Conservation (phyloP, 2,113 vertebrate species). For the Chionodraco myersi region DNA sequence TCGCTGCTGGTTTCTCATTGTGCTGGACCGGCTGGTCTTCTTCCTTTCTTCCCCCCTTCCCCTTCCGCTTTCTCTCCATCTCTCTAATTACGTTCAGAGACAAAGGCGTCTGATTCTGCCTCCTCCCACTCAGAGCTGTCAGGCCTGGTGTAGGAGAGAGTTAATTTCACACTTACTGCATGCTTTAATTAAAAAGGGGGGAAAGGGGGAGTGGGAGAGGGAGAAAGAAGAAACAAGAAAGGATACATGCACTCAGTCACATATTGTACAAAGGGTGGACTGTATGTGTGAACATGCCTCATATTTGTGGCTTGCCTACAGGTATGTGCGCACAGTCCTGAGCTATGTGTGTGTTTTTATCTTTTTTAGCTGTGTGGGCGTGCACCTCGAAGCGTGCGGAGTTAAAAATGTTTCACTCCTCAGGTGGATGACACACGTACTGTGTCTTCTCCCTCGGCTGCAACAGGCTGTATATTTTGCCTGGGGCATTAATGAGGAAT, state of each 20-base stretch:
- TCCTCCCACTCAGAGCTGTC: conserved; percentile 84
- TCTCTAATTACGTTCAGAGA: conserved; percentile 84
- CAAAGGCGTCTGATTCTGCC: conserved; percentile 83
- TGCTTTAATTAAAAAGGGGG: conserved; percentile 86
- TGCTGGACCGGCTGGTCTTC: conserved; percentile 50
- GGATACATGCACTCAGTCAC: conserved; percentile 63
- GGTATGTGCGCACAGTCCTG: conserved; percentile 21
- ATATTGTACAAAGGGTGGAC: conserved; percentile 64
- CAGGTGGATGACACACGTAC: conserved; percentile 44
- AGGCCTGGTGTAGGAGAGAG: conserved; percentile 85
- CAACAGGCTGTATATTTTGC: conserved; percentile 70
- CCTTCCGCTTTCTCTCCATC: conserved; percentile 69
- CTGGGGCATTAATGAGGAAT: conserved; percentile 72
- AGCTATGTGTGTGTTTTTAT: conserved; percentile 41
- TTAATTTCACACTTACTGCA: conserved; percentile 89
- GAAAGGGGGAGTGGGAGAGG: conserved; percentile 37
- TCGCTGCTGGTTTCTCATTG: conserved; percentile 52
- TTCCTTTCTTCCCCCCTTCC: conserved; percentile 41
- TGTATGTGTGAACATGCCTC: conserved; percentile 11
- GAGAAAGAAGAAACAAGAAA: conserved; percentile 61
- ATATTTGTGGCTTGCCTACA: conserved; percentile 45
- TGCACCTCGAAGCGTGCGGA: conserved; percentile 17
- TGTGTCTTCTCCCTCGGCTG: conserved; percentile 33
- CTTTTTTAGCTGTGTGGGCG: conserved; percentile 50
- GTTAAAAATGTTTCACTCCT: conserved; percentile 47